Evolutionary conservation across 1,140 invertebrate species (phyloP), one percentile per base, ranked within the genome.

Genomic region (Lepidotrigona ventralis): DNA sequence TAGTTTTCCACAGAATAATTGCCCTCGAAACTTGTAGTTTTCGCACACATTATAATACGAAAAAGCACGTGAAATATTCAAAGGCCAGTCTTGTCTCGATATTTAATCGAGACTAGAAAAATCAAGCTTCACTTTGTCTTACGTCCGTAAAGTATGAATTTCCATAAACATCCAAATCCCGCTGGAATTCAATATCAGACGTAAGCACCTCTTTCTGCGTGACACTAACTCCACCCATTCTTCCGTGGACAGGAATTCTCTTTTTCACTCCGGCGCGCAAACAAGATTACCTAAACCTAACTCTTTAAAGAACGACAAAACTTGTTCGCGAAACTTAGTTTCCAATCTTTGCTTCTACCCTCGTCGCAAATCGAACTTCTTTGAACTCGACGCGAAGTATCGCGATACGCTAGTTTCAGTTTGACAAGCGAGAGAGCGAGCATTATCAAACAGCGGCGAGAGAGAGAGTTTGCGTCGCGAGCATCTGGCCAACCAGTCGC

Each of bases 391-490:
- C 64, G 26, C 64, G 19, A 33, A 66, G 17, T 39, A 69, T 23
- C 21, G 1, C 9, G 33, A 39, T 39, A 39, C 19, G 39, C 21
- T 19, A 29, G 66, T 39, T 69, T 39, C 33, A 19, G 4, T 46
- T 46, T 46, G 21, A 29, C 1, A 11, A 14, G 33, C 66, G 21
- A 39, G 21, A 68, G 69, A 39, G 15, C 15, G 69, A 76, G 77
- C 85, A 79, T 71, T 87, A 88, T 83, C 73, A 29, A n/a, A 64
- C 53, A 17, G 39, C 39, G 39, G 39, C 14, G 26, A 60, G 64
- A 85, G 79, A 69, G 70, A 79, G 63, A 88, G 17, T 83, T 64
- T 46, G 63, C 46, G 87, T 83, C 79, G 78, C 63, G 76, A 80
- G 76, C 84, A 88, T 88, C 86, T 85, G 83, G 64, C 33, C 29